Evolutionary conservation across 2,797 vertebrate species (phyloP).

Genomic region (Sarcoramphus papa): DNA sequence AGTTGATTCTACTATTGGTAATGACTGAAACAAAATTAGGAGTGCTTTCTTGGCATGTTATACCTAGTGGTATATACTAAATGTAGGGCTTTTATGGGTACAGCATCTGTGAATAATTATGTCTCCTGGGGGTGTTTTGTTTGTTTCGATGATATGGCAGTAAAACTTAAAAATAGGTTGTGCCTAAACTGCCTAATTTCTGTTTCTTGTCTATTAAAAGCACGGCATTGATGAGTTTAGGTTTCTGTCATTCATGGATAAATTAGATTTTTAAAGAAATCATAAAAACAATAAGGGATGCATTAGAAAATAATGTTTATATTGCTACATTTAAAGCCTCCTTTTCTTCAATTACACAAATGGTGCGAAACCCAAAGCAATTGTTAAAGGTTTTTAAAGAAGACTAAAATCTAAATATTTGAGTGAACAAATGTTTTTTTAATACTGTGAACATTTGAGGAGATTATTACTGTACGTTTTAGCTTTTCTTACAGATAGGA

Average conservation of each 20-base stretch:
- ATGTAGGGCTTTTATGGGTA: not conserved
- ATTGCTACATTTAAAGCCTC: not conserved
- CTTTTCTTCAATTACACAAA: not conserved
- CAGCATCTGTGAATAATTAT: not conserved
- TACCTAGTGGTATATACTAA: not conserved
- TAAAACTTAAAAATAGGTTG: not conserved
- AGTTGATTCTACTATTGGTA: not conserved
- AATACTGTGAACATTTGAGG: not conserved
- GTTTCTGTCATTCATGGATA: not conserved
- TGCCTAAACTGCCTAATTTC: not conserved
- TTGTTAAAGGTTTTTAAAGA: not conserved
- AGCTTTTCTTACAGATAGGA: not conserved
- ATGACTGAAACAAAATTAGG: not conserved
- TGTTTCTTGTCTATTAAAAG: not conserved
- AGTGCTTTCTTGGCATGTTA: not conserved
- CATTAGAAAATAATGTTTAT: not conserved
- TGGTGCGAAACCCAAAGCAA: not conserved
- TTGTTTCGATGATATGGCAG: not conserved
- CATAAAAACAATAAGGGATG: not conserved
- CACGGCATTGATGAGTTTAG: not conserved
- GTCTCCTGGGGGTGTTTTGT: not conserved
- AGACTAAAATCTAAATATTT: not conserved
- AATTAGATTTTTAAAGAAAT: not conserved
- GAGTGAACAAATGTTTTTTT: not conserved
- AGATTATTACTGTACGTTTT: not conserved